These are phyloP conservation scores for Papilio polyxenes DNA, from an alignment of 1,140 invertebrate genomes.

Conservation along the genomic window DNA sequence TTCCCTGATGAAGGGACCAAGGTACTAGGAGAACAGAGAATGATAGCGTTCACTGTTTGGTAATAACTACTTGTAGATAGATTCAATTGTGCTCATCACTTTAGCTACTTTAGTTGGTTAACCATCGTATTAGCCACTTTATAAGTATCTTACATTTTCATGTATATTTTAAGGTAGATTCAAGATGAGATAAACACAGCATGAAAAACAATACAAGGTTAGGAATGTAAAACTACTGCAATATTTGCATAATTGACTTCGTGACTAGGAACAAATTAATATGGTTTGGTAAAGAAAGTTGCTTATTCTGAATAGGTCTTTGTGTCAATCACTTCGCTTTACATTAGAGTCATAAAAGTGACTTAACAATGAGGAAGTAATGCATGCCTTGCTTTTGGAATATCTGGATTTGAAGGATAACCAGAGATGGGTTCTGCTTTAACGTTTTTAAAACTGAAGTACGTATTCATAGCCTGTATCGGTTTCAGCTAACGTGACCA, in stretches of 20 bases:
- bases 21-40: not conserved
- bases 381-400: not conserved
- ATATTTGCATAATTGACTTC: not conserved
- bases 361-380: not conserved
- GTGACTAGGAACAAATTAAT: not conserved
- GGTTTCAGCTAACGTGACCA: conserved; percentile 35
- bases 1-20: conserved; percentile 25
- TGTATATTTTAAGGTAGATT: not conserved
- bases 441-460: conserved; percentile 38
- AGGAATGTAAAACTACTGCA: too few species aligned
- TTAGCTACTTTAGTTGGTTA: conserved; percentile 18
- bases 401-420: conserved; percentile 19
- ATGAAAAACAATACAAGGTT: too few species aligned
- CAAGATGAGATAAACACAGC: not conserved
- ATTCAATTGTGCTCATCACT: not conserved
- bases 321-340: not conserved
- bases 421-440: not conserved
- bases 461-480: conserved; percentile 40
- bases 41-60: not conserved
- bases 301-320: not conserved
- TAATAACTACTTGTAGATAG: conserved; percentile 20
- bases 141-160: not conserved
- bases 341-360: not conserved
- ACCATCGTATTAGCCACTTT: conserved; percentile 1
- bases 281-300: not conserved